Percentiles rank a stretch among this genome's conserved stretches.
These are phyloP conservation scores for Oreochromis tanganicae DNA, from an alignment of 2,113 vertebrate genomes.

Conservation along the genomic window DNA sequence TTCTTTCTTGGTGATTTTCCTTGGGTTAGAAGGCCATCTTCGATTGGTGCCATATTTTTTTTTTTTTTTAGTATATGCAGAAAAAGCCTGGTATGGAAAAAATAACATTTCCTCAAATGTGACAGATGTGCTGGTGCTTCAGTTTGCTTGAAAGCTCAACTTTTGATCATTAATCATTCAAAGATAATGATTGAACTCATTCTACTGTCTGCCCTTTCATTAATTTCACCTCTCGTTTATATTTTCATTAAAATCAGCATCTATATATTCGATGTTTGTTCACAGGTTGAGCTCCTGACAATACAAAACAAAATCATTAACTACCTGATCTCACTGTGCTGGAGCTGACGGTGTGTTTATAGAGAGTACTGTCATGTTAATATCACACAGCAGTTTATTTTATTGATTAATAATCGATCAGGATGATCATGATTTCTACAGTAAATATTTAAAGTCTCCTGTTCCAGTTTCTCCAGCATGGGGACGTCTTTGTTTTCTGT, in stretches of 20 bases:
- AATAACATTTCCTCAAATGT: not conserved
- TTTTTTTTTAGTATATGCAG: not conserved
- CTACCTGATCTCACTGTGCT: not conserved
- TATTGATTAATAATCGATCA: not conserved
- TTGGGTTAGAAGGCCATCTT: not conserved
- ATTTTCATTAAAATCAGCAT: not conserved
- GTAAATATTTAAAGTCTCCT: not conserved
- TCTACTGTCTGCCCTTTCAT: rapidly evolving
- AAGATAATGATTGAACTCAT: rapidly evolving
- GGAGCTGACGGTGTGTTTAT: not conserved
- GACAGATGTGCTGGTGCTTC: not conserved
- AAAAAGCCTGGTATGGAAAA: not conserved
- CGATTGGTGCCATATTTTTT: not conserved
- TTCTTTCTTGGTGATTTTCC: not conserved
- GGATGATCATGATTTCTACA: rapidly evolving
- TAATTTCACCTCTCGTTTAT: not conserved
- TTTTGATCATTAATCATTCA: rapidly evolving
- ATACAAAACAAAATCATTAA: rapidly evolving
- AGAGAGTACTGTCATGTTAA: not conserved
- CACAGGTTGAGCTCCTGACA: not conserved
- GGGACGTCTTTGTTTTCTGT: not conserved
- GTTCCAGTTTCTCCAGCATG: not conserved
- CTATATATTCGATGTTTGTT: not conserved
- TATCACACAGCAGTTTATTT: rapidly evolving
- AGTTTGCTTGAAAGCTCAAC: not conserved